These are phyloP conservation scores for Ophiothrix spiculata DNA, from an alignment of 35 echinoderm and acorn worm species.

Conservation along the genomic window DNA sequence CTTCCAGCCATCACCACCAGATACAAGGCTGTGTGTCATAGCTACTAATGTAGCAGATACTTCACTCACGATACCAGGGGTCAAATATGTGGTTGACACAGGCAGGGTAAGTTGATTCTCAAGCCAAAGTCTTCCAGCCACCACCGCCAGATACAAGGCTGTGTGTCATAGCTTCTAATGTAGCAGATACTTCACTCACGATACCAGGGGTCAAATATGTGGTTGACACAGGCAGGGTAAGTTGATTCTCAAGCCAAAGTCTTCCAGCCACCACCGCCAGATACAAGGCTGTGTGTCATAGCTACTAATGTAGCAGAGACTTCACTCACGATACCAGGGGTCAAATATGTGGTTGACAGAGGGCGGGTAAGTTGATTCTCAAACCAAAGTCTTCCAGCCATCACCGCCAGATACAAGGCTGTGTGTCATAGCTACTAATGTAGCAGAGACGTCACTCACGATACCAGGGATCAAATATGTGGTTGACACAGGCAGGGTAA, in stretches of 20 bases:
- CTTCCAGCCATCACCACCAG: conserved; percentile 66
- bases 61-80: conserved; percentile 88
- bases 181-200: conserved; percentile 85
- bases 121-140: conserved; percentile 73
- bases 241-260: too few species aligned
- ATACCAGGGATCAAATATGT: conserved; percentile 98
- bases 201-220: conserved; percentile 98
- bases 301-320: conserved; percentile 94
- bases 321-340: conserved; percentile 88
- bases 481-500: conserved; percentile 92
- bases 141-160: conserved; percentile 68
- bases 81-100: conserved; percentile 93
- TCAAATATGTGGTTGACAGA: conserved; percentile 95
- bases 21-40: conserved; percentile 65
- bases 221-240: conserved; percentile 92
- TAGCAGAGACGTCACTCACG: conserved; percentile 85
- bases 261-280: conserved; percentile 70
- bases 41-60: conserved; percentile 91
- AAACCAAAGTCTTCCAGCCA: conserved; percentile 67
- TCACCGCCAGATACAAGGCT: conserved; percentile 68
- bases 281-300: conserved; percentile 70
- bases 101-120: too few species aligned
- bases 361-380: conserved; percentile 95
- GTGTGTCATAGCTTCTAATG: conserved; percentile 88
- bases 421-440: conserved; percentile 90